These are phyloP conservation scores for Nemopilema nomurai DNA, from an alignment of 30 jellyfish, hydroid and myxozoan genomes.

Conservation along the genomic window DNA sequence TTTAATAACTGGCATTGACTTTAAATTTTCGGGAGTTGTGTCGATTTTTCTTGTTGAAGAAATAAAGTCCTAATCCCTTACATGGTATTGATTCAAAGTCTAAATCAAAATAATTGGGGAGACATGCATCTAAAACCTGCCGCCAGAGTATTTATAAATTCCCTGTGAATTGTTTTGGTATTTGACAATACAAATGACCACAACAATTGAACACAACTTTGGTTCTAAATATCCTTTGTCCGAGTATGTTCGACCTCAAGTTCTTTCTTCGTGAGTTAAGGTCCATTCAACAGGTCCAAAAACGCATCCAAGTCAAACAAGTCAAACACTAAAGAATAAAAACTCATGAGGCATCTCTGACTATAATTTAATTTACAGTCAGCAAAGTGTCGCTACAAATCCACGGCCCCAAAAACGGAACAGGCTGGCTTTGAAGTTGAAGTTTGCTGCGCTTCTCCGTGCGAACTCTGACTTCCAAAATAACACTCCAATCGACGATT, in stretches of 20 bases:
- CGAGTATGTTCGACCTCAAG: neutral
- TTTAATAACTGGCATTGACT: neutral
- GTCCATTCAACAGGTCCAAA: too few relatives aligned
- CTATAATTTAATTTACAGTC: too few relatives aligned
- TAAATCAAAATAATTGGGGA: neutral
- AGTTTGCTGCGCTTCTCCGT: neutral
- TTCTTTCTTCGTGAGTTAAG: neutral
- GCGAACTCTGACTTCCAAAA: neutral
- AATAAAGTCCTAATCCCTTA: neutral
- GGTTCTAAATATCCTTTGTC: neutral
- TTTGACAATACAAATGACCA: neutral
- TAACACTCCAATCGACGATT: neutral
- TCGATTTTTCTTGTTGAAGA: neutral
- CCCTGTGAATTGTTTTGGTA: neutral
- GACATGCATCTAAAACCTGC: neutral
- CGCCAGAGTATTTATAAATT: neutral
- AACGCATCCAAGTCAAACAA: too few relatives aligned
- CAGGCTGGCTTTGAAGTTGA: neutral
- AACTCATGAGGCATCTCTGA: too few relatives aligned
- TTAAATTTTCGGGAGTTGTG: neutral
- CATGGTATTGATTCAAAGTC: neutral
- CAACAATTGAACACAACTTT: neutral
- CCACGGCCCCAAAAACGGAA: neutral
- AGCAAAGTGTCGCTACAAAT: too few relatives aligned
- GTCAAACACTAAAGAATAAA: too few relatives aligned